phyloP scores from a whole-genome alignment of 2,888 invertebrate genomes.

The Spicauda simplicius region DNA sequence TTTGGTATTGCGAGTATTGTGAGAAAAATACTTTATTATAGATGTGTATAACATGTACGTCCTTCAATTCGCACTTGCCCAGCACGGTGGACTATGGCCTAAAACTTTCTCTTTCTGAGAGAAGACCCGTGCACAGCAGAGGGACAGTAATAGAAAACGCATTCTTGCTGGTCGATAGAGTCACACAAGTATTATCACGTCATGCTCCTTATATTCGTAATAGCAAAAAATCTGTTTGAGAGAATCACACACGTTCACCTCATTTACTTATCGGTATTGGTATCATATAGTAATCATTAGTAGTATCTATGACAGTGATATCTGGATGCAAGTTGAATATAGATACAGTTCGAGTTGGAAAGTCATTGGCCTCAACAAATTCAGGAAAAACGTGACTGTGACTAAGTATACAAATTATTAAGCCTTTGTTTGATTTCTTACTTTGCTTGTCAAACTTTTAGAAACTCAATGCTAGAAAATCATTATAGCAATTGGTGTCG shows the following conservation, averaged over 20 bases:
- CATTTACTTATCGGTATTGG: neutral
- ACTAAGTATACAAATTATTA: conserved; percentile 10
- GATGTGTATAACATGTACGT: too few relatives aligned
- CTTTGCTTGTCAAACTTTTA: conserved; percentile 7
- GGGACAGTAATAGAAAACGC: too few relatives aligned
- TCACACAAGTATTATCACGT: neutral
- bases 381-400: conserved; percentile 17
- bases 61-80: too few relatives aligned
- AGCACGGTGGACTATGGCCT: too few relatives aligned
- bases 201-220: too few relatives aligned
- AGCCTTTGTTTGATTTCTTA: conserved; percentile 11
- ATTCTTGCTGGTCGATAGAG: too few relatives aligned
- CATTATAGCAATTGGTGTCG: neutral
- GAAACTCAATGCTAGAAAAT: conserved; percentile 6
- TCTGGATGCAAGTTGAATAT: conserved; percentile 8
- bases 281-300: neutral
- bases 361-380: conserved; percentile 13
- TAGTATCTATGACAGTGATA: neutral
- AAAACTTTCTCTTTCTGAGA: too few relatives aligned
- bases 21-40: too few relatives aligned
- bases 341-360: neutral
- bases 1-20: too few relatives aligned
- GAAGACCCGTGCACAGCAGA: too few relatives aligned
- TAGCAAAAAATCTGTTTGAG: neutral
- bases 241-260: neutral